Percentiles rank a stretch among this genome's conserved stretches.
Conservation (phyloP, 2,888 invertebrate genomes). For the Taphrorychus bicolor region DNA sequence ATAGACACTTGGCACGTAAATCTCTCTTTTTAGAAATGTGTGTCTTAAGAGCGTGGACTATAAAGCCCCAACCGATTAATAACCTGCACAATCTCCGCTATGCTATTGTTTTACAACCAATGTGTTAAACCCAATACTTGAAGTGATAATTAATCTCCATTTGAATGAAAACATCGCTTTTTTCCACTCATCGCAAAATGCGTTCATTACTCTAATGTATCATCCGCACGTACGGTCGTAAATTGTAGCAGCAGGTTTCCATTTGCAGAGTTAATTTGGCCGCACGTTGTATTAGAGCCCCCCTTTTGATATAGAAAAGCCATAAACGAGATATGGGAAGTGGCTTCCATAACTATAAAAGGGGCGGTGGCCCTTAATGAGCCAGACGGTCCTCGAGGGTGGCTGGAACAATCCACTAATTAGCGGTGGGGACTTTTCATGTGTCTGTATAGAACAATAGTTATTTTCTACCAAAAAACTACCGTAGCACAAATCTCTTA, state of each 20-base stretch:
- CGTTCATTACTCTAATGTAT: not conserved
- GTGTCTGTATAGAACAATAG: too few species aligned
- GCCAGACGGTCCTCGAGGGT: constrained; percentile 24
- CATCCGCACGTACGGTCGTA: not conserved
- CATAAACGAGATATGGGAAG: constrained; percentile 28
- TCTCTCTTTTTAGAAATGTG: too few species aligned
- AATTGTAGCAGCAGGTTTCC: not conserved
- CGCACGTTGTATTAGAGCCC: constrained; percentile 9
- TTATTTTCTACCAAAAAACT: too few species aligned
- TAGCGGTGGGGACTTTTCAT: too few species aligned
- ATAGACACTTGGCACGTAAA: too few species aligned
- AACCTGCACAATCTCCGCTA: constrained; percentile 26
- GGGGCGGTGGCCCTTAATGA: constrained; percentile 28
- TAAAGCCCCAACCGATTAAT: constrained; percentile 6
- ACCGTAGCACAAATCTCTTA: too few species aligned
- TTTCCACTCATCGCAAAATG: not conserved
- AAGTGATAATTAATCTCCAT: constrained; percentile 21
- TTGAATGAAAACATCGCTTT: not conserved
- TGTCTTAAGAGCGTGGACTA: constrained; percentile 2
- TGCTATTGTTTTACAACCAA: constrained; percentile 28
- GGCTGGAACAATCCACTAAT: constrained; percentile 37
- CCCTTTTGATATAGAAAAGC: constrained; percentile 19
- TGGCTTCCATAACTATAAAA: constrained; percentile 31
- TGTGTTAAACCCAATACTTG: constrained; percentile 26
- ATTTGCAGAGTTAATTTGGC: constrained; percentile 16